A percentile compares a stretch with the other conserved stretches of the same genome.
phyloP scores from a whole-genome alignment of 2,797 vertebrate species.

The Vireo griseus region DNA sequence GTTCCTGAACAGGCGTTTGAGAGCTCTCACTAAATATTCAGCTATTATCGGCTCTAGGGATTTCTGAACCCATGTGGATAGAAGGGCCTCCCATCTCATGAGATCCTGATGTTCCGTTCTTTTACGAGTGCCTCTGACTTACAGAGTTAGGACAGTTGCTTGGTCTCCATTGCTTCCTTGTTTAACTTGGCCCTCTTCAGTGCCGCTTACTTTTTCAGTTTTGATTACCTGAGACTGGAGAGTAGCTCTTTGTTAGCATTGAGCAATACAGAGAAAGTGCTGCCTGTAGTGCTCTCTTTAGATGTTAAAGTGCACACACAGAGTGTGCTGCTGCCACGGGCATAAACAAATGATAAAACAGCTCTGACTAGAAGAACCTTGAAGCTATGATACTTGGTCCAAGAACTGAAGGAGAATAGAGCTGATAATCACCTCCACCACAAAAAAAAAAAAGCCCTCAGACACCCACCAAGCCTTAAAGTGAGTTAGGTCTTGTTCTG shows the following conservation, averaged over 20 bases:
- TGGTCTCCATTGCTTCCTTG: not conserved
- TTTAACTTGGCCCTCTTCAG: not conserved
- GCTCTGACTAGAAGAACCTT: not conserved
- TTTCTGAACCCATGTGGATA: not conserved
- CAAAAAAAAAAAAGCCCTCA: not conserved
- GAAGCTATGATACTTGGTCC: constrained; percentile 44
- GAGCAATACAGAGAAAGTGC: not conserved
- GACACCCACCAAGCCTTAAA: constrained; percentile 2
- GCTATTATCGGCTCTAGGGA: not conserved
- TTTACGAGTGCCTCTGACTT: not conserved
- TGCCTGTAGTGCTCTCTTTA: not conserved
- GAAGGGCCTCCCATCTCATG: not conserved
- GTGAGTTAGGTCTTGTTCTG: constrained; percentile 48
- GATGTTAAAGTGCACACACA: not conserved
- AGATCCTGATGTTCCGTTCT: not conserved
- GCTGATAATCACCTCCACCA: not conserved
- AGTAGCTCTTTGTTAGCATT: not conserved
- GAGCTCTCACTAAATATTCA: not conserved
- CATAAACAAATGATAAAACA: constrained; percentile 14
- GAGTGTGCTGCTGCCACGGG: not conserved
- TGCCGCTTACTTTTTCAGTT: not conserved
- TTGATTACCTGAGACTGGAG: not conserved
- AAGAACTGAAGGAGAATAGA: constrained; percentile 14
- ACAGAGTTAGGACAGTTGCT: not conserved
- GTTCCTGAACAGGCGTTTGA: not conserved